Conservation (phyloP, 2,888 invertebrate species). For the Netelia virgata region DNA sequence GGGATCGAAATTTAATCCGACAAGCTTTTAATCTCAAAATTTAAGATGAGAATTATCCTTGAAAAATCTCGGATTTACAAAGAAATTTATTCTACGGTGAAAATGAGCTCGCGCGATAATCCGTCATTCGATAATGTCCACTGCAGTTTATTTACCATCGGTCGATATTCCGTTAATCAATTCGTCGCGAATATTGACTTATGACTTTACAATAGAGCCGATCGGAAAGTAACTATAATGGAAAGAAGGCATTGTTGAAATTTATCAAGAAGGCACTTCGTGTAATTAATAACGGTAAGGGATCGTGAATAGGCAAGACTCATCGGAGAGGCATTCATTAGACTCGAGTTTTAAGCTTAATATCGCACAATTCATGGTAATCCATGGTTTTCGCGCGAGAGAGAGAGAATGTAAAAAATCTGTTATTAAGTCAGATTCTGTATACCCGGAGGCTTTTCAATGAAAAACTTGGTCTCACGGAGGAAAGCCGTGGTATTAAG, state of each 20-base stretch:
- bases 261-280: not conserved
- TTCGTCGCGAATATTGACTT: not conserved
- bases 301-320: not conserved
- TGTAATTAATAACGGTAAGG: not conserved
- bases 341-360: conserved; percentile 18
- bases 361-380: conserved; percentile 1
- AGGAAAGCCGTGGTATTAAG: conserved; percentile 34
- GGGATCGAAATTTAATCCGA: too few relatives aligned
- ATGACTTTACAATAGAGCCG: not conserved
- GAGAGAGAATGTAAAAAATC: conserved; percentile 13
- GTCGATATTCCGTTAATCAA: not conserved
- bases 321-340: not conserved
- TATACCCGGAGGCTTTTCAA: conserved; percentile 36
- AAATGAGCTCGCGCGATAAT: too few relatives aligned
- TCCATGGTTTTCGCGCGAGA: conserved; percentile 19
- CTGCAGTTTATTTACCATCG: too few relatives aligned
- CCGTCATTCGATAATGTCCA: too few relatives aligned
- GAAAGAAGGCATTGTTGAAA: not conserved
- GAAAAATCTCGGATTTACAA: too few relatives aligned
- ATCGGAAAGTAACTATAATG: not conserved
- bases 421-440: conserved; percentile 17
- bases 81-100: too few relatives aligned
- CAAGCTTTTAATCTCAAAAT: too few relatives aligned
- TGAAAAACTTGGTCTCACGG: conserved; percentile 24
- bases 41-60: too few relatives aligned